Evolutionary conservation across 2,888 invertebrate species (phyloP).

Genomic region (Leptopilina myrica): DNA sequence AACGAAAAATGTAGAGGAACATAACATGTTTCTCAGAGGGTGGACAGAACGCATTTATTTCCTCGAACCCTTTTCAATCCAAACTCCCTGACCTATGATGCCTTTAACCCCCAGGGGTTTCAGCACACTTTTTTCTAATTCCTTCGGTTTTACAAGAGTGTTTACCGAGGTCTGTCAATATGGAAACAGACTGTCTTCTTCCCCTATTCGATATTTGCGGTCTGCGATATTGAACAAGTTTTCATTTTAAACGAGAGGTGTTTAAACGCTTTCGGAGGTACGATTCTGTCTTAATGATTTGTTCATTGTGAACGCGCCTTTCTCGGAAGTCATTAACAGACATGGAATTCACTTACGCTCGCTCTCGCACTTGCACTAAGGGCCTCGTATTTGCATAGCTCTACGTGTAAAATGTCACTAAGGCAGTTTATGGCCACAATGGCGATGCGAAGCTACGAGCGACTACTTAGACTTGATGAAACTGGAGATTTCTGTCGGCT

Average conservation of each 20-base stretch:
- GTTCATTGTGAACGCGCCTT: conserved; percentile 22
- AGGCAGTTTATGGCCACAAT: conserved; percentile 38
- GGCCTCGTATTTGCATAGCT: conserved; percentile 26
- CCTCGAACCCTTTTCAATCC: conserved; percentile 18
- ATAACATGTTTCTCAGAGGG: too few relatives aligned
- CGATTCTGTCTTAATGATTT: conserved; percentile 23
- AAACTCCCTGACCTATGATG: conserved; percentile 34
- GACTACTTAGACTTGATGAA: conserved; percentile 31
- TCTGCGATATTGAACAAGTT: not conserved
- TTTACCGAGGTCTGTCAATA: not conserved
- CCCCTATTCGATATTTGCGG: not conserved
- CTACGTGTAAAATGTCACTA: conserved; percentile 26
- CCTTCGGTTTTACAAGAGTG: conserved; percentile 15
- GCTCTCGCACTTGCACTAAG: not conserved
- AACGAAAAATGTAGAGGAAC: not conserved
- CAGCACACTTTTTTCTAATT: conserved; percentile 24
- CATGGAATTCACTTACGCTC: not conserved
- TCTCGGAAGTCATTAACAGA: conserved; percentile 33
- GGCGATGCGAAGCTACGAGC: conserved; percentile 29
- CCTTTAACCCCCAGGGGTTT: not conserved
- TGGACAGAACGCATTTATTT: conserved; percentile 17
- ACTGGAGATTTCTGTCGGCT: conserved; percentile 33
- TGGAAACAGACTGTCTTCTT: too few relatives aligned
- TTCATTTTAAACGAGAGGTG: not conserved
- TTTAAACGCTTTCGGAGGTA: conserved; percentile 9